Evolutionary conservation across 2,888 invertebrate species (phyloP).

Genomic region (Nomada fabriciana): DNA sequence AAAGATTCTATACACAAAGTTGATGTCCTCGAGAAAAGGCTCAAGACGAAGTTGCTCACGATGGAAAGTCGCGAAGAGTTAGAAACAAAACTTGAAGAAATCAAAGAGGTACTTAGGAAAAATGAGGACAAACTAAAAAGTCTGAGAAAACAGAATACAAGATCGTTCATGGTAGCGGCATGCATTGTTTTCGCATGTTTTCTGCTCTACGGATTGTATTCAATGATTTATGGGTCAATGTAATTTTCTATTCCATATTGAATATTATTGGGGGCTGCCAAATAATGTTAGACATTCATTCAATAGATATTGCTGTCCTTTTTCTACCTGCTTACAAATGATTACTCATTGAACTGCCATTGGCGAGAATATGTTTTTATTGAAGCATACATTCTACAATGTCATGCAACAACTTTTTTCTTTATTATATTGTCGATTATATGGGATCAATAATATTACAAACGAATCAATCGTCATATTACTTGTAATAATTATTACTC

Average conservation of each 20-base stretch:
- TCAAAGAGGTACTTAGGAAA: constrained; percentile 74
- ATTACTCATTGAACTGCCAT: constrained; percentile 1
- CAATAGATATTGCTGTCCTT: not conserved
- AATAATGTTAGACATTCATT: constrained; percentile 1
- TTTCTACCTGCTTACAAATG: not conserved
- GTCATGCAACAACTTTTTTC: not conserved
- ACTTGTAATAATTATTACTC: not conserved
- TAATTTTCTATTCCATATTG: constrained; percentile 25
- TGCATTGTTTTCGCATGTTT: constrained; percentile 76
- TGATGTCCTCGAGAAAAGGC: constrained; percentile 74
- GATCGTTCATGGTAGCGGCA: constrained; percentile 77
- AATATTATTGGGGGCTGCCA: not conserved
- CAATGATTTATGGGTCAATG: constrained; percentile 64
- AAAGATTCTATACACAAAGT: constrained; percentile 75
- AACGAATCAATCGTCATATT: constrained; percentile 6
- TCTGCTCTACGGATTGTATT: constrained; percentile 76
- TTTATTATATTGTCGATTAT: not conserved
- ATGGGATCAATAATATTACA: not conserved
- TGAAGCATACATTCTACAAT: not conserved
- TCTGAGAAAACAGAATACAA: constrained; percentile 77
- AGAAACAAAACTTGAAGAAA: constrained; percentile 77
- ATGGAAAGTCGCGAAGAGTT: constrained; percentile 77
- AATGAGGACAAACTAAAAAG: constrained; percentile 75
- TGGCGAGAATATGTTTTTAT: not conserved
- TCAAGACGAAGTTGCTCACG: constrained; percentile 74